A percentile compares a stretch with the other conserved stretches of the same genome.
Evolutionary conservation across 2,113 vertebrate genomes (phyloP).

Genomic region (Bubo scandiacus): DNA sequence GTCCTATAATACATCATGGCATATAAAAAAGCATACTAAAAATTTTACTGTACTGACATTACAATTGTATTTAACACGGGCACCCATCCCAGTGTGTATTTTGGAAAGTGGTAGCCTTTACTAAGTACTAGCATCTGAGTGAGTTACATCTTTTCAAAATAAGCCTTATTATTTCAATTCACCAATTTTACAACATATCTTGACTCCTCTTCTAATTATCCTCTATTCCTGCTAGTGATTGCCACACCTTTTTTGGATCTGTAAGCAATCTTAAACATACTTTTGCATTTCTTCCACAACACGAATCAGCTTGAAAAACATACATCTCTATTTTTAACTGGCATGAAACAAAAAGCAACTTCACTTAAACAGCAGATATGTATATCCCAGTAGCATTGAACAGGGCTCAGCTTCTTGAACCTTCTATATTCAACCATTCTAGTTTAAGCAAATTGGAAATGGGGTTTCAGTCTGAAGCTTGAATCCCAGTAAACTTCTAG

Average conservation of each 20-base stretch:
- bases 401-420: background rate
- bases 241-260: background rate
- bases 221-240: background rate
- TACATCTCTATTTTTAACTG: background rate
- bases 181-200: background rate
- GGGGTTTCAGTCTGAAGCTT: background rate
- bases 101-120: background rate
- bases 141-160: background rate
- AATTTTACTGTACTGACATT: background rate
- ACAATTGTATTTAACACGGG: background rate
- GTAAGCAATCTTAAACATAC: background rate
- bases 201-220: background rate
- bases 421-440: background rate
- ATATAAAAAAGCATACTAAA: background rate
- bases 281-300: background rate
- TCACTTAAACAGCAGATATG: background rate
- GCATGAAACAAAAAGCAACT: background rate
- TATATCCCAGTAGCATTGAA: background rate
- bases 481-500: background rate
- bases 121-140: background rate
- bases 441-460: background rate
- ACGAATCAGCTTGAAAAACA: background rate
- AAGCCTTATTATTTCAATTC: background rate
- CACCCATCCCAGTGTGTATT: background rate
- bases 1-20: background rate